phyloP scores from a whole-genome alignment of 1,140 invertebrate genomes.

The Hirudo medicinalis region DNA sequence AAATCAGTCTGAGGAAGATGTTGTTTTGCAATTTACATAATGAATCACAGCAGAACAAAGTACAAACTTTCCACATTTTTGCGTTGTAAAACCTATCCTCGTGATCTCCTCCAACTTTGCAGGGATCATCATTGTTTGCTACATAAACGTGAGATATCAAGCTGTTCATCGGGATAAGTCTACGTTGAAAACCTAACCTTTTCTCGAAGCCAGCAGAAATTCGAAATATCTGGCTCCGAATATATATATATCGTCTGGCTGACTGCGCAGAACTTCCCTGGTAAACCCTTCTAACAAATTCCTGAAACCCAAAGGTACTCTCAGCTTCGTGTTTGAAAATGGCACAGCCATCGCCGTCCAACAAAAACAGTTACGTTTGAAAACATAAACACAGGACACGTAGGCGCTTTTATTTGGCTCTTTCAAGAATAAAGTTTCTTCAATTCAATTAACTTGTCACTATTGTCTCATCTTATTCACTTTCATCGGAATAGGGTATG shows the following conservation, averaged over 20 bases:
- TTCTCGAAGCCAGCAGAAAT: slow-evolving; percentile 45
- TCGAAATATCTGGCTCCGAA: slow-evolving; percentile 55
- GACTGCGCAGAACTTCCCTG: slow-evolving; percentile 50
- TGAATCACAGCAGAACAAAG: too few relatives aligned
- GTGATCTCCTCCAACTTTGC: background rate
- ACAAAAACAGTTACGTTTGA: too few relatives aligned
- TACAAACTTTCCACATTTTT: slow-evolving; percentile 4
- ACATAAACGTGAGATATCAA: too few relatives aligned
- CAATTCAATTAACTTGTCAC: too few relatives aligned
- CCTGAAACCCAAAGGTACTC: slow-evolving; percentile 53
- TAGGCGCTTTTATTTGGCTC: too few relatives aligned
- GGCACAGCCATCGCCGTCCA: slow-evolving; percentile 27
- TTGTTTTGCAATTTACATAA: too few relatives aligned
- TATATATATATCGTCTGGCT: slow-evolving; percentile 51
- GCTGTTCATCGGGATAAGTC: background rate
- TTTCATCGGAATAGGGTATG: too few relatives aligned
- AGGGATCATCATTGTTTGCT: background rate
- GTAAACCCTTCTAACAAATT: slow-evolving; percentile 53
- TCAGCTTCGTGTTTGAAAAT: slow-evolving; percentile 43
- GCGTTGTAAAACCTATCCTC: slow-evolving; percentile 7
- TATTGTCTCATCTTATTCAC: too few relatives aligned
- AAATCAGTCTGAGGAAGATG: too few relatives aligned
- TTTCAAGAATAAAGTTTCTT: too few relatives aligned
- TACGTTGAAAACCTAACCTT: slow-evolving; percentile 33
- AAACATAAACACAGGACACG: too few relatives aligned